These are phyloP conservation scores for Momotus momota DNA, from an alignment of 2,797 vertebrate species.

Conservation along the genomic window DNA sequence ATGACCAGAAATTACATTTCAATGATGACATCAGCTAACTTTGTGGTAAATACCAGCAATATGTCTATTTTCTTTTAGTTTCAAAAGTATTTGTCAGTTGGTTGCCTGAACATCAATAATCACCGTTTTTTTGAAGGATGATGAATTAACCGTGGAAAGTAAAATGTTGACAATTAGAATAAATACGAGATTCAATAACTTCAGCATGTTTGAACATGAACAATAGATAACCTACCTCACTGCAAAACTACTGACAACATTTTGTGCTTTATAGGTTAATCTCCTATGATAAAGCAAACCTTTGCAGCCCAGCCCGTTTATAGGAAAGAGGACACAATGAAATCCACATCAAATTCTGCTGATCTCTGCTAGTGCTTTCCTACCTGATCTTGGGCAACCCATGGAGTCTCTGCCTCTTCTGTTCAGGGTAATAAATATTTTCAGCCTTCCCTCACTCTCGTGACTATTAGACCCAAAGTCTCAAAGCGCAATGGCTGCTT, in stretches of 20 bases:
- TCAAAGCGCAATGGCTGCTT: background rate
- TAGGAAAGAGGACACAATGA: background rate
- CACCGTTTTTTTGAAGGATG: background rate
- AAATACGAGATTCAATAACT: background rate
- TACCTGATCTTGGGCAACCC: background rate
- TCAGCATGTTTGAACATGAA: background rate
- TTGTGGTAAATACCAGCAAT: background rate
- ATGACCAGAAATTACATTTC: background rate
- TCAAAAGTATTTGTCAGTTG: background rate
- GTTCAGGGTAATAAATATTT: background rate
- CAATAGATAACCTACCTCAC: background rate
- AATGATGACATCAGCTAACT: background rate
- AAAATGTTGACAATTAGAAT: background rate
- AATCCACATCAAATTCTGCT: background rate
- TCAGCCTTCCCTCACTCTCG: background rate
- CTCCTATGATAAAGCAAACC: background rate
- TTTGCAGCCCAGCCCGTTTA: background rate
- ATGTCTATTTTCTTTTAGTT: background rate
- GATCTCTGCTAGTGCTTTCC: background rate
- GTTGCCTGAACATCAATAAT: background rate
- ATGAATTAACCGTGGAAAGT: background rate
- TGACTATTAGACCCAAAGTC: background rate
- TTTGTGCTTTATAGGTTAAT: background rate
- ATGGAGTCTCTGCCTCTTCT: background rate
- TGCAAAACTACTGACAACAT: background rate